phyloP scores from a whole-genome alignment of 1,140 invertebrate genomes.

The Atta colombica region DNA sequence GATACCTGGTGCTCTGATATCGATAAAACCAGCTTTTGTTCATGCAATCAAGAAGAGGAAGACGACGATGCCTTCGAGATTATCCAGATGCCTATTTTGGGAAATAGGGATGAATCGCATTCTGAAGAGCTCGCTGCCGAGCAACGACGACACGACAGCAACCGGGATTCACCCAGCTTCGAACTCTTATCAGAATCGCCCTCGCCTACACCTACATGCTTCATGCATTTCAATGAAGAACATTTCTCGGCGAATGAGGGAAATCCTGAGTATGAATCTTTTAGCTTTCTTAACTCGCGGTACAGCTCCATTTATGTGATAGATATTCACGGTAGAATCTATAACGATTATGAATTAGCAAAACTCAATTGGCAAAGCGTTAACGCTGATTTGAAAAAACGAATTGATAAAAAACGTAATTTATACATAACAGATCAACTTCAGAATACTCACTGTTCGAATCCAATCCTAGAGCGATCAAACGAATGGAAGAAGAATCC shows the following conservation, averaged over 20 bases:
- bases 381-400: conserved; percentile 39
- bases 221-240: conserved; percentile 64
- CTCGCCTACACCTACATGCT: conserved; percentile 38
- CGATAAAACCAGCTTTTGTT: conserved; percentile 63
- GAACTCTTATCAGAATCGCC: conserved; percentile 63
- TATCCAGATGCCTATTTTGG: conserved; percentile 25
- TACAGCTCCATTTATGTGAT: not conserved
- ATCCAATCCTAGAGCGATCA: not conserved
- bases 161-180: conserved; percentile 68
- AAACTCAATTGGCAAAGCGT: not conserved
- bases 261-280: not conserved
- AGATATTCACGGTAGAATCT: conserved; percentile 48
- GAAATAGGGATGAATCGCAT: not conserved
- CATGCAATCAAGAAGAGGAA: conserved; percentile 28
- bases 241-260: conserved; percentile 61
- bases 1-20: conserved; percentile 34
- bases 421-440: conserved; percentile 48
- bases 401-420: conserved; percentile 38
- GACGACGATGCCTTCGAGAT: conserved; percentile 68
- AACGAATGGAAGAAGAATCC: not conserved
- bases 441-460: not conserved
- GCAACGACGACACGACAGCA: conserved; percentile 42
- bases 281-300: too few relatives aligned
- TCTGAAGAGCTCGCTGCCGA: not conserved
- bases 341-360: conserved; percentile 4